Percentiles rank a stretch among this genome's conserved stretches.
Conservation (phyloP, 2,797 vertebrate species). For the Lutra lutra region DNA sequence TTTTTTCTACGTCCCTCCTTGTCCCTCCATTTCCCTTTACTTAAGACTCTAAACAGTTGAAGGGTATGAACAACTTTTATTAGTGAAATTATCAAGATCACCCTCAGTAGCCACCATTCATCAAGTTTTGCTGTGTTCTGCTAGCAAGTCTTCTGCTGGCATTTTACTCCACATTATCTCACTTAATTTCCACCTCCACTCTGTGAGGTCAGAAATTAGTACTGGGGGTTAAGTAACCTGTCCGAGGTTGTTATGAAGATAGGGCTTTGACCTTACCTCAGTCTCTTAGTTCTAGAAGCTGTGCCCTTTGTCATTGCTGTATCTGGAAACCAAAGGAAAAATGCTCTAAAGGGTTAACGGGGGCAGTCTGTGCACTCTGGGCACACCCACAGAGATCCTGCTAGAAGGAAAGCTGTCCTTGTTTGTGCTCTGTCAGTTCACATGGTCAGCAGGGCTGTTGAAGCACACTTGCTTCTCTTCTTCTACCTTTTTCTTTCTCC, state of each 20-base stretch:
- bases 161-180: neutral
- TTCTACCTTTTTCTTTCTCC: neutral
- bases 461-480: neutral
- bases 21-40: neutral
- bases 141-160: neutral
- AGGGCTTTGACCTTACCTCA: neutral
- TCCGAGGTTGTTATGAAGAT: neutral
- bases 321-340: slow-evolving; percentile 12
- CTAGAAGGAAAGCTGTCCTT: neutral
- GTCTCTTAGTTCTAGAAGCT: neutral
- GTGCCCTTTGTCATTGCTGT: neutral
- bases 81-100: neutral
- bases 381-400: neutral
- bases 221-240: neutral
- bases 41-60: slow-evolving; percentile 3
- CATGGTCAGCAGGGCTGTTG: neutral
- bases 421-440: neutral
- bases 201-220: neutral
- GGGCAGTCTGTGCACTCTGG: neutral
- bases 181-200: neutral
- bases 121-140: neutral
- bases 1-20: neutral
- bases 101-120: neutral
- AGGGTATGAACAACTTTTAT: neutral
- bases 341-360: neutral